These are phyloP conservation scores for Setipinna tenuifilis DNA, from an alignment of 2,797 vertebrate genomes.

Conservation along the genomic window DNA sequence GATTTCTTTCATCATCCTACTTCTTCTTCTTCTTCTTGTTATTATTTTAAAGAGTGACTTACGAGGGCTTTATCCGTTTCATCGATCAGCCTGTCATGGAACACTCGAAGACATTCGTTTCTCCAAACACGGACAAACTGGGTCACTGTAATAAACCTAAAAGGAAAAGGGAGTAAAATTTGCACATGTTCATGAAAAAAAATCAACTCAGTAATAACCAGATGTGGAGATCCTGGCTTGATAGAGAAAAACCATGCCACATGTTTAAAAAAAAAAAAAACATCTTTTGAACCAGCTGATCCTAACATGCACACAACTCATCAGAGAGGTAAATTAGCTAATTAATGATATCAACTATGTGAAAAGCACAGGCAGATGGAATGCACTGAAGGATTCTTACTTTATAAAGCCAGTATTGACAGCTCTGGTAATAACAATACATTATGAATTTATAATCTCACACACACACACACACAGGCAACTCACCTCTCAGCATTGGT, in stretches of 20 bases:
- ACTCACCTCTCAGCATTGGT: conserved; percentile 86
- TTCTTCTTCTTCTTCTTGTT: too few relatives aligned
- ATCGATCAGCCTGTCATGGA: conserved; percentile 92
- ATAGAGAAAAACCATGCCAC: too few relatives aligned
- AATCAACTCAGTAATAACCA: conserved; percentile 31
- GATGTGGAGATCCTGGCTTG: background rate
- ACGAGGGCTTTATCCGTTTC: conserved; percentile 88
- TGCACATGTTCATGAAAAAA: background rate
- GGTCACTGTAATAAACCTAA: conserved; percentile 83
- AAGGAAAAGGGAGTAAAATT: background rate
- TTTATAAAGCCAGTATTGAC: too few relatives aligned
- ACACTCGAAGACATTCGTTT: conserved; percentile 94
- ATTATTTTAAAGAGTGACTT: conserved; percentile 50
- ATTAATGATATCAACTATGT: too few relatives aligned
- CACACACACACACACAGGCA: background rate
- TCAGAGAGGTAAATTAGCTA: too few relatives aligned
- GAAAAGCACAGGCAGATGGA: background rate
- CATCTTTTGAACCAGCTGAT: background rate
- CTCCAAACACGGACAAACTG: conserved; percentile 96
- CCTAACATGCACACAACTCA: too few relatives aligned
- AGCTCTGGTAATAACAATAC: too few relatives aligned
- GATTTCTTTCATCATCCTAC: too few relatives aligned
- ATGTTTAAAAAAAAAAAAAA: background rate
- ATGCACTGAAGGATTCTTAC: background rate
- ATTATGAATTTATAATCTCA: too few relatives aligned